A percentile compares a stretch with the other conserved stretches of the same genome.
These are phyloP conservation scores for Hippocampus barbouri DNA, from an alignment of 2,113 vertebrate species.

Conservation along the genomic window DNA sequence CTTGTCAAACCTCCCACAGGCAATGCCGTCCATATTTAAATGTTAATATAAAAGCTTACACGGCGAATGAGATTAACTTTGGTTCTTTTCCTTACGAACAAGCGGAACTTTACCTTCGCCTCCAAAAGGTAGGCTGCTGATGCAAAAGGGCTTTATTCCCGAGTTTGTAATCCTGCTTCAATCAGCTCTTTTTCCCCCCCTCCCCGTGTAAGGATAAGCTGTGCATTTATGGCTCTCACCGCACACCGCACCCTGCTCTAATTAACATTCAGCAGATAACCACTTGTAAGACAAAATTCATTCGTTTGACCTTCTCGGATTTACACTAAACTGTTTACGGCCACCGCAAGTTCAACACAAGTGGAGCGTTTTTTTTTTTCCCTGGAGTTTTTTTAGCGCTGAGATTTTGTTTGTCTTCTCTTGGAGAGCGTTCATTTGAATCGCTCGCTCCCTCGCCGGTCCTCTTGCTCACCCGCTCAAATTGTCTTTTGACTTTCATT, in stretches of 20 bases:
- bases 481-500: slow-evolving; percentile 75
- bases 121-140: slow-evolving; percentile 65
- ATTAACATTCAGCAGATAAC: slow-evolving; percentile 77
- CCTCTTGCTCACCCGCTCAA: slow-evolving; percentile 52
- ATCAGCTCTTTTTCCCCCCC: slow-evolving; percentile 67
- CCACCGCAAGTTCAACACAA: slow-evolving; percentile 60
- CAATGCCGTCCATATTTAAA: slow-evolving; percentile 9
- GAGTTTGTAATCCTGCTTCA: slow-evolving; percentile 73
- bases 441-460: slow-evolving; percentile 30
- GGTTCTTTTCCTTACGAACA: slow-evolving; percentile 1
- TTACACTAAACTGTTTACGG: slow-evolving; percentile 66
- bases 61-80: slow-evolving; percentile 19
- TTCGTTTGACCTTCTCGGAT: slow-evolving; percentile 72
- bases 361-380: slow-evolving; percentile 43
- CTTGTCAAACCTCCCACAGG: slow-evolving; percentile 12
- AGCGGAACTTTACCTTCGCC: slow-evolving; percentile 12
- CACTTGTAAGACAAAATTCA: slow-evolving; percentile 70
- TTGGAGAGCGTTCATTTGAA: slow-evolving; percentile 59
- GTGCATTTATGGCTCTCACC: slow-evolving; percentile 65
- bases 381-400: slow-evolving; percentile 47
- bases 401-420: slow-evolving; percentile 49
- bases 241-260: slow-evolving; percentile 50
- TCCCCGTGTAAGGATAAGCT: slow-evolving; percentile 71
- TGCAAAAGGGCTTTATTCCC: slow-evolving; percentile 69
- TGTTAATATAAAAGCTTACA: slow-evolving; percentile 26